Conservation (phyloP, 2,888 invertebrate species). For the Hirtodrosophila alboralis region DNA sequence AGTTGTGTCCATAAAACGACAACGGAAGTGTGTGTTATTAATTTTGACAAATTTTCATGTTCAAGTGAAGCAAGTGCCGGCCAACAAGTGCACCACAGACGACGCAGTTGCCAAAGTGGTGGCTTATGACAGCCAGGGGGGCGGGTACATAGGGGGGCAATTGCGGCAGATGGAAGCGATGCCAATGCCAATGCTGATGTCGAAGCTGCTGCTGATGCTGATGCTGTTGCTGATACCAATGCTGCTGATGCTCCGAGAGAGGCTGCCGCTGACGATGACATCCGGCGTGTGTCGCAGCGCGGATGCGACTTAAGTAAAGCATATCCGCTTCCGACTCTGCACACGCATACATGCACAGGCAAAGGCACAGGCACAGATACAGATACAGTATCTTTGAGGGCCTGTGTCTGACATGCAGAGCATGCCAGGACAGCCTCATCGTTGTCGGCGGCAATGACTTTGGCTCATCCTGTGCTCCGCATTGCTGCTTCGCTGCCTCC, state of each 20-base stretch:
- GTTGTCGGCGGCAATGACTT: conserved; percentile 72
- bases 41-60: conserved; percentile 81
- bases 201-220: background rate
- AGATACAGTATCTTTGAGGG: conserved; percentile 39
- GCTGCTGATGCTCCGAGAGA: conserved; percentile 26
- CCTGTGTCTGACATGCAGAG: conserved; percentile 47
- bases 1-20: conserved; percentile 66
- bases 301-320: conserved; percentile 81
- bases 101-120: background rate
- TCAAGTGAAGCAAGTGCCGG: conserved; percentile 54
- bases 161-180: conserved; percentile 61
- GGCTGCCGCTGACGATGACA: conserved; percentile 65
- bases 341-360: conserved; percentile 44
- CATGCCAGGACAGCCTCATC: conserved; percentile 22
- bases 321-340: conserved; percentile 79
- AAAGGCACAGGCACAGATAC: conserved; percentile 12
- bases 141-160: conserved; percentile 39
- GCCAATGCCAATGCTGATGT: conserved; percentile 16
- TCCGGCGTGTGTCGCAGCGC: conserved; percentile 78
- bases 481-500: conserved; percentile 66
- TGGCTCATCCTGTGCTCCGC: conserved; percentile 59
- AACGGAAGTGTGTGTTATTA: conserved; percentile 80
- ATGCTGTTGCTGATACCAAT: conserved; percentile 14
- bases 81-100: conserved; percentile 52
- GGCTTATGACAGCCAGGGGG: background rate